Evolutionary conservation across 2,888 invertebrate genomes (phyloP).

Genomic region (Argyresthia albistria): DNA sequence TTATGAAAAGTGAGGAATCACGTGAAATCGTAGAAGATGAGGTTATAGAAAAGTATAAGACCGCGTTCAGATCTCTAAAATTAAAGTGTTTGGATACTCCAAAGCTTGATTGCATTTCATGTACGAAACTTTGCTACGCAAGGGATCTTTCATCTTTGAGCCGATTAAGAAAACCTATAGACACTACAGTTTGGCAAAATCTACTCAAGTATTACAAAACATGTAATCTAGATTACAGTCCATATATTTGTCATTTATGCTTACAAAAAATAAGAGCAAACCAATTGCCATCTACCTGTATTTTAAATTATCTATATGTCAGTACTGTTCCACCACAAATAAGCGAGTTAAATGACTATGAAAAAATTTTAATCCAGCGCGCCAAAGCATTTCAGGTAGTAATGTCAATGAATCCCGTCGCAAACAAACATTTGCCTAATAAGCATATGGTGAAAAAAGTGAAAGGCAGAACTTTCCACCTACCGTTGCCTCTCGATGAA

Average conservation of each 20-base stretch:
- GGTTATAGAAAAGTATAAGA: slow-evolving; percentile 6
- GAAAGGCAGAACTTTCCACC: slow-evolving; percentile 20
- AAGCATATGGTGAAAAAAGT: slow-evolving; percentile 15
- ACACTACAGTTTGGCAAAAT: slow-evolving; percentile 1
- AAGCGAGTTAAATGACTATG: slow-evolving; percentile 2
- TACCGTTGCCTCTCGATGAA: slow-evolving; percentile 27
- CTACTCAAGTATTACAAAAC: slow-evolving; percentile 3
- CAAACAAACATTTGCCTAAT: slow-evolving; percentile 21
- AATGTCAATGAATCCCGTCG: slow-evolving; percentile 21
- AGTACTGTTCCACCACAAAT: slow-evolving; percentile 3
- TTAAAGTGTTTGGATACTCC: slow-evolving; percentile 9
- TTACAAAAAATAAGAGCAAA: slow-evolving; percentile 7
- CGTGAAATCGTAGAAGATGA: slow-evolving; percentile 11
- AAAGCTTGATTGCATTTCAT: slow-evolving; percentile 5
- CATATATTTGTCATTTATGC: slow-evolving; percentile 8
- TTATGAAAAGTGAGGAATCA: slow-evolving; percentile 5
- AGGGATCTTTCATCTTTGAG: neutral
- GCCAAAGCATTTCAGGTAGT: slow-evolving; percentile 31
- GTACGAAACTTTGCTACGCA: slow-evolving; percentile 2
- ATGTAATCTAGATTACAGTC: slow-evolving; percentile 2
- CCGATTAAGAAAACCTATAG: slow-evolving; percentile 3
- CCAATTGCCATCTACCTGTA: slow-evolving; percentile 8
- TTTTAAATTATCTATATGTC: slow-evolving; percentile 7
- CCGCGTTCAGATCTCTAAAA: slow-evolving; percentile 7
- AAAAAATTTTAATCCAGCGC: slow-evolving; percentile 11